These are phyloP conservation scores for Macropis europaea DNA, from an alignment of 2,888 invertebrate genomes.

Conservation along the genomic window DNA sequence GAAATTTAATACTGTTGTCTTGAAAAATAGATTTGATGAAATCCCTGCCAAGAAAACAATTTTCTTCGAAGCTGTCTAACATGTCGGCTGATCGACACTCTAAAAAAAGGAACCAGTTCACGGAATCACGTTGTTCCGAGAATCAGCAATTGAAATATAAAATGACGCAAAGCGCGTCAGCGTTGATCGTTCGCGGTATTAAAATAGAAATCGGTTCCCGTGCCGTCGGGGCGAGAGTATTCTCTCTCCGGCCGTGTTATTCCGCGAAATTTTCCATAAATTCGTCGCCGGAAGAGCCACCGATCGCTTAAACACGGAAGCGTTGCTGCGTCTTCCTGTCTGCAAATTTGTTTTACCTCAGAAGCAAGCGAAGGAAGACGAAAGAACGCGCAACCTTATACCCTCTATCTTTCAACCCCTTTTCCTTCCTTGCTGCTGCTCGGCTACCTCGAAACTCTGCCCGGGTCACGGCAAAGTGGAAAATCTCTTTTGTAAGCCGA, in stretches of 20 bases:
- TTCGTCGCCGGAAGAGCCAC: background rate
- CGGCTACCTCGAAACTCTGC: conserved; percentile 6
- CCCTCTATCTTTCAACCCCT: conserved; percentile 59
- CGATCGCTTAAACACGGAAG: conserved; percentile 23
- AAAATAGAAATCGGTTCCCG: conserved; percentile 27
- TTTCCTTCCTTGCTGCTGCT: conserved; percentile 30
- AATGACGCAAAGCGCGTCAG: conserved; percentile 36
- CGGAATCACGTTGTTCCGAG: conserved; percentile 17
- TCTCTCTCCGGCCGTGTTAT: background rate
- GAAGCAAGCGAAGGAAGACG: conserved; percentile 14
- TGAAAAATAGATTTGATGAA: no score
- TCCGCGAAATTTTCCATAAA: background rate
- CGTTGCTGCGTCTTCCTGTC: conserved; percentile 17
- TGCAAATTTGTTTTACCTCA: conserved; percentile 49
- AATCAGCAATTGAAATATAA: conserved; percentile 26
- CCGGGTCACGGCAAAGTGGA: conserved; percentile 64
- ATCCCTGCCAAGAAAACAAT: background rate
- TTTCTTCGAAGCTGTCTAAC: background rate
- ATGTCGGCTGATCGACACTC: background rate
- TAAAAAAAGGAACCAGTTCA: conserved; percentile 20
- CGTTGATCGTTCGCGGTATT: conserved; percentile 25
- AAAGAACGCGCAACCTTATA: conserved; percentile 22
- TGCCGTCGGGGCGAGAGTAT: background rate
- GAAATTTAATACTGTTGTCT: no score
- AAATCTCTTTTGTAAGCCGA: conserved; percentile 74